Evolutionary conservation across 2,797 vertebrate species (phyloP).

Genomic region (Pogoniulus pusillus): DNA sequence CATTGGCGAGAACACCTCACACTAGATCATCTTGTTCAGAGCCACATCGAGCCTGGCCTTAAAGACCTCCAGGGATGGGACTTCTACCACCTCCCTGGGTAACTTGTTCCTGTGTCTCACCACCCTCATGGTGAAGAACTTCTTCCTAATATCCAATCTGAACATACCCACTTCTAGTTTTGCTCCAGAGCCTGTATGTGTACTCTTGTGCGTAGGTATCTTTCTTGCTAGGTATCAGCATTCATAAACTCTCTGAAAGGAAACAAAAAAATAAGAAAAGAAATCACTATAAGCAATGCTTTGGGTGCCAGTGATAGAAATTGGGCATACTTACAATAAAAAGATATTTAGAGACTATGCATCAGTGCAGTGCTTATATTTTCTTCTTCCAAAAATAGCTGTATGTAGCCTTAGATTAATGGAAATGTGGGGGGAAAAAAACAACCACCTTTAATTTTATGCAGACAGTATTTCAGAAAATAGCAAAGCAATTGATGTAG

Average conservation of each 20-base stretch:
- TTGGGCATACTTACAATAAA: background rate
- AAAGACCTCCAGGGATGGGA: no score
- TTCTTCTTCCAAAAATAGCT: background rate
- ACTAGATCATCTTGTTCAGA: no score
- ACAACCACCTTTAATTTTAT: background rate
- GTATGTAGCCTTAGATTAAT: background rate
- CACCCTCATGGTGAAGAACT: no score
- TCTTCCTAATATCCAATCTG: no score
- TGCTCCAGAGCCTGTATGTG: background rate
- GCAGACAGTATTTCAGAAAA: conserved; percentile 8
- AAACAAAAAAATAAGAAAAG: conserved; percentile 2
- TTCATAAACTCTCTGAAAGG: conserved; percentile 3
- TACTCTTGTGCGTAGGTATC: background rate
- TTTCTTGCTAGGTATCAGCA: background rate
- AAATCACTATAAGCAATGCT: background rate
- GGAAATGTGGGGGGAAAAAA: background rate
- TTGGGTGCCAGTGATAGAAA: background rate
- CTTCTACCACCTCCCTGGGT: no score
- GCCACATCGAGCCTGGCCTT: no score
- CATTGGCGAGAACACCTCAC: no score
- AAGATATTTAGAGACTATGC: background rate
- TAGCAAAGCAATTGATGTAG: background rate
- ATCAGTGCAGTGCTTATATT: background rate
- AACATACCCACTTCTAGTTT: no score
- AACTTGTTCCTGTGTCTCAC: no score